Base-by-base conservation (phyloP, 2,113 vertebrate genomes). In the Egretta garzetta region DNA sequence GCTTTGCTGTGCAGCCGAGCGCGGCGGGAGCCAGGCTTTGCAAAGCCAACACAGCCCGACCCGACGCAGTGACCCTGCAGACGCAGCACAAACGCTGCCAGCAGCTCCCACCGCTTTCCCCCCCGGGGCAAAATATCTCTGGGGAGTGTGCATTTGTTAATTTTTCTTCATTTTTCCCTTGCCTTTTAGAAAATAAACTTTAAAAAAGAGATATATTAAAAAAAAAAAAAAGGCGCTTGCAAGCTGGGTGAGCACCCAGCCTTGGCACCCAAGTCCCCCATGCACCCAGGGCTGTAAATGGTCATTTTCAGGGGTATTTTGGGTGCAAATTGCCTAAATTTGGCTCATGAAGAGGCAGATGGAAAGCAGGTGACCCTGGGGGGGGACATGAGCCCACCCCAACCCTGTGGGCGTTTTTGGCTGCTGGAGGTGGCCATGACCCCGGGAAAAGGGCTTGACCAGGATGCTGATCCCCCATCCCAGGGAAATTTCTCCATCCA, bases 401-500 rank as follows among this genome's bases (percentile, higher is more conserved):
- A 33, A 8, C 13, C 8, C 14, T 5, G 4, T 4, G 52, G 26
- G 52, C 2, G 5, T 5, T 52, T n/a, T 10, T 2, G 6, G 41
- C 35, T 13, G 26, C 33, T 7, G 70, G 49, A 55, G 39, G n/a
- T 56, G 64, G 5, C 10, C 1, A 5, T 20, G 49, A 41, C 10
- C 16, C 45, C 1, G 9, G 58, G 33, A 11, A 58, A 37, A 41
- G 20, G 19, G 4, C 32, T 62, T 2, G 39, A 30, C 11, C 8
- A 0, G 0, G 2, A 4, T 3, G 10, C 13, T 33, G 35, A 4
- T 60, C 23, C n/a, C 32, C 28, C 18, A 0, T 2, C 15, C 23
- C 11, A 1, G 17, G 30, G 60, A 41, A 3, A 4, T 37, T 58
- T 71, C 9, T 16, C 12, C 20, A 4, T 30, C 28, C 7, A 14